Conservation (phyloP, 2,888 invertebrate species). For the Apantesis nais region DNA sequence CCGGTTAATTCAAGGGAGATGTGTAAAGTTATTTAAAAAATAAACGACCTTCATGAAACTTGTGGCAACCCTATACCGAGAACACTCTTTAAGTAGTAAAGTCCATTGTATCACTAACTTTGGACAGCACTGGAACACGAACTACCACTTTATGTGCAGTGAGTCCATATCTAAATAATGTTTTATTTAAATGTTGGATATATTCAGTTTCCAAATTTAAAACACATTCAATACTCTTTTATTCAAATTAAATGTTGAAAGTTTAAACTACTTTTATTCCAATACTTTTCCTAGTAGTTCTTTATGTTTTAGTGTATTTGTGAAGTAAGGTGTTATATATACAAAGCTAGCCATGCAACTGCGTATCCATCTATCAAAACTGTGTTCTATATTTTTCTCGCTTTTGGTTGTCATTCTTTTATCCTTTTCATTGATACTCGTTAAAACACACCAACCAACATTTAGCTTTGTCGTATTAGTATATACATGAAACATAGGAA, state of each 20-base stretch:
- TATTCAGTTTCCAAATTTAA: neutral
- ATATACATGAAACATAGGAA: too few species aligned
- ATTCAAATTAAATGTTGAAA: neutral
- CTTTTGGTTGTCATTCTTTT: too few species aligned
- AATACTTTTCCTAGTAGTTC: neutral
- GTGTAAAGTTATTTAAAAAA: too few species aligned
- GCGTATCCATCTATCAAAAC: too few species aligned
- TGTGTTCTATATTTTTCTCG: too few species aligned
- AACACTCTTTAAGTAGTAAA: neutral
- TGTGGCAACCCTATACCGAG: neutral
- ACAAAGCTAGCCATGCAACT: too few species aligned
- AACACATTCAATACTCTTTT: slow-evolving; percentile 25
- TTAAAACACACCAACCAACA: too few species aligned
- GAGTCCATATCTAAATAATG: slow-evolving; percentile 14
- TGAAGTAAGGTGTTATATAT: neutral
- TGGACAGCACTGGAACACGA: slow-evolving; percentile 39
- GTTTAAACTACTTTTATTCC: neutral
- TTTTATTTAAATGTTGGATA: neutral
- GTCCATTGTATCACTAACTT: slow-evolving; percentile 1
- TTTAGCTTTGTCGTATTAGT: too few species aligned
- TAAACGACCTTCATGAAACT: neutral
- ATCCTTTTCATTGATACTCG: too few species aligned
- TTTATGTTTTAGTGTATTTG: neutral
- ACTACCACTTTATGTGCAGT: slow-evolving; percentile 31
- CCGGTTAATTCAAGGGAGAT: too few species aligned